Percentiles rank a stretch among this genome's conserved stretches.
Evolutionary conservation across 1,140 invertebrate species (phyloP).

Genomic region (Drosophila busckii): DNA sequence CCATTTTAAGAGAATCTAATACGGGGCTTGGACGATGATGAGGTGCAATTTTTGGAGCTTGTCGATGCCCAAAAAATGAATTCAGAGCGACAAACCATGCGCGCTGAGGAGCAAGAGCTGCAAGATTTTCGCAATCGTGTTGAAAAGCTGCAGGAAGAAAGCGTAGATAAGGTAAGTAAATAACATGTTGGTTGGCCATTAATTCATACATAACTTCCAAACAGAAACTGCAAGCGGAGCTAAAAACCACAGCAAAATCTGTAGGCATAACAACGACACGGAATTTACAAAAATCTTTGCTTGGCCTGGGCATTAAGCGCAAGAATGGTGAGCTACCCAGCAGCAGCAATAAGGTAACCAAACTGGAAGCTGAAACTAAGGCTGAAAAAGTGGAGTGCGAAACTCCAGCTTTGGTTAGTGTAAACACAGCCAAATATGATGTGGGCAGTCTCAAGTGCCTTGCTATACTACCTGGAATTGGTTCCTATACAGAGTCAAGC

Average conservation of each 20-base stretch:
- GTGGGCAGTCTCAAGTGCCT: slow-evolving; percentile 83
- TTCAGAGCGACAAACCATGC: slow-evolving; percentile 87
- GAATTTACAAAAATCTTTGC: slow-evolving; percentile 63
- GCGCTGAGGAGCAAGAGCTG: slow-evolving; percentile 90
- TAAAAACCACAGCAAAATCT: slow-evolving; percentile 56
- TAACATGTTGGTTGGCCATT: too few species aligned
- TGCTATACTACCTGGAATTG: slow-evolving; percentile 88
- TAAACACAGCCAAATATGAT: slow-evolving; percentile 47
- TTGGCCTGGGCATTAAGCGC: slow-evolving; percentile 80
- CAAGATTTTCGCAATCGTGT: slow-evolving; percentile 90
- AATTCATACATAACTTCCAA: background rate
- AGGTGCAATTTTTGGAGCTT: slow-evolving; percentile 94
- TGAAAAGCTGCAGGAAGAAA: slow-evolving; percentile 87
- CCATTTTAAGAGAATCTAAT: slow-evolving; percentile 92
- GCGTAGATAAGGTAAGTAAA: slow-evolving; percentile 81
- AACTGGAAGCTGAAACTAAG: slow-evolving; percentile 1
- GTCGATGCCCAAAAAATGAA: slow-evolving; percentile 92
- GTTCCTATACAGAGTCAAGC: slow-evolving; percentile 86
- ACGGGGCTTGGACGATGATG: slow-evolving; percentile 95
- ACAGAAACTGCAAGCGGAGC: slow-evolving; percentile 65
- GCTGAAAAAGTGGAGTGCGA: slow-evolving; percentile 1
- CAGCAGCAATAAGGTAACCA: slow-evolving; percentile 45
- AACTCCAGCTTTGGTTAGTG: slow-evolving; percentile 1
- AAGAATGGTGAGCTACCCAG: slow-evolving; percentile 80
- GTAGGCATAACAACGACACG: slow-evolving; percentile 19